These are phyloP conservation scores for Laothoe populi DNA, from an alignment of 2,888 invertebrate genomes.

Conservation along the genomic window DNA sequence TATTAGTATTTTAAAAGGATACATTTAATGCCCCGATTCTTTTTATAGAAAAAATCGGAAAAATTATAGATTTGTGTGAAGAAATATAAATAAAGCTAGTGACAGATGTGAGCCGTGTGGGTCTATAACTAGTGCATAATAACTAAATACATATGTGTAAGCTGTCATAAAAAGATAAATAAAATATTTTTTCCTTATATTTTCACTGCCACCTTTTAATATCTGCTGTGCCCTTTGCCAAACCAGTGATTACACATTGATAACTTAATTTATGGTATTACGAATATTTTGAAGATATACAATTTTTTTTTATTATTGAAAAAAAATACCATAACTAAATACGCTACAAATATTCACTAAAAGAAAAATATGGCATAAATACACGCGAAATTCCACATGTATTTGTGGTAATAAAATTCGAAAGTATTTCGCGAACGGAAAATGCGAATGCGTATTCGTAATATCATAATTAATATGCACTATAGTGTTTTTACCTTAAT, in stretches of 20 bases:
- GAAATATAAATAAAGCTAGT: too few relatives aligned
- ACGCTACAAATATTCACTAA: background rate
- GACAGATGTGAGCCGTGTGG: background rate
- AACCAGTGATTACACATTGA: constrained; percentile 38
- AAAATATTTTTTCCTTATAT: background rate
- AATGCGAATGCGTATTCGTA: background rate
- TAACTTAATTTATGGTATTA: constrained; percentile 1
- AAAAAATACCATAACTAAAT: too few relatives aligned
- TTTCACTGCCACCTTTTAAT: constrained; percentile 25
- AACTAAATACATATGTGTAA: background rate
- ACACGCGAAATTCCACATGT: background rate
- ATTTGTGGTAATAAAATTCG: too few relatives aligned
- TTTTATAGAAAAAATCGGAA: too few relatives aligned
- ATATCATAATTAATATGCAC: constrained; percentile 4
- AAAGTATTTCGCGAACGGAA: background rate
- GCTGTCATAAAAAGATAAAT: background rate
- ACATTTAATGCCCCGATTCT: background rate
- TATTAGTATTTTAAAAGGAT: too few relatives aligned
- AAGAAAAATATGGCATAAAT: background rate
- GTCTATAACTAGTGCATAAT: constrained; percentile 12
- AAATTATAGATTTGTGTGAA: too few relatives aligned
- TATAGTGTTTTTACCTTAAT: constrained; percentile 21
- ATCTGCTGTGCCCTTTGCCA: constrained; percentile 38
- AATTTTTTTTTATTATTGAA: background rate
- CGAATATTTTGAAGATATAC: background rate